Evolutionary conservation across 2,888 invertebrate genomes (phyloP).

Genomic region (Drosophila emarginata): DNA sequence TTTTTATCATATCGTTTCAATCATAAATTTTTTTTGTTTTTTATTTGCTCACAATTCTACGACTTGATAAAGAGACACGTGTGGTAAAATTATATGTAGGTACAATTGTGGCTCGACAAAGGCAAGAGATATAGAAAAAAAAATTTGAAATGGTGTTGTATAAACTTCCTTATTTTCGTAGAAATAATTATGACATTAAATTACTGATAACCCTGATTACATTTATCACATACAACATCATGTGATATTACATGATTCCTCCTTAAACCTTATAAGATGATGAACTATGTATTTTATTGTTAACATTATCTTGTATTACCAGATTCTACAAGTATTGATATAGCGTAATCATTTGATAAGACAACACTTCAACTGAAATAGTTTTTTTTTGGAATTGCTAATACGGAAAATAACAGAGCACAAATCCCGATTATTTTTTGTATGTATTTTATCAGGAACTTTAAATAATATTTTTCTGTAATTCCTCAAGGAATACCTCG

Average conservation of each 20-base stretch:
- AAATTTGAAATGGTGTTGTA: neutral
- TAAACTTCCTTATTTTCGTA: neutral
- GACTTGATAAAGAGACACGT: slow-evolving; percentile 27
- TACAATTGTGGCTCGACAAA: neutral
- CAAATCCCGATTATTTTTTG: no score
- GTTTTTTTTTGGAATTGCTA: neutral
- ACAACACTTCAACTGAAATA: neutral
- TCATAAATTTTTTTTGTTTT: slow-evolving; percentile 3
- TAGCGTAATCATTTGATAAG: neutral
- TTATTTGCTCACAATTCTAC: slow-evolving; percentile 14
- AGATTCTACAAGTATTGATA: neutral
- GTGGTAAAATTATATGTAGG: slow-evolving; percentile 5
- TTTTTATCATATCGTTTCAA: slow-evolving; percentile 28
- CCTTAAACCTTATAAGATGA: neutral
- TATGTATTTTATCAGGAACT: no score
- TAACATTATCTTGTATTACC: neutral
- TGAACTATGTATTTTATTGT: neutral
- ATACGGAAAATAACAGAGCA: no score
- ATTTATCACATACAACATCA: neutral
- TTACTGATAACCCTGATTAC: neutral
- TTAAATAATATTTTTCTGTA: no score
- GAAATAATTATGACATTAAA: neutral
- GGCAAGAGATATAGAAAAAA: neutral
- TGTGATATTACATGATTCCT: slow-evolving; percentile 2
- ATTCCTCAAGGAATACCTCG: no score